A percentile compares a stretch with the other conserved stretches of the same genome.
Evolutionary conservation across 2,888 invertebrate genomes (phyloP).

Genomic region (Phania funesta): DNA sequence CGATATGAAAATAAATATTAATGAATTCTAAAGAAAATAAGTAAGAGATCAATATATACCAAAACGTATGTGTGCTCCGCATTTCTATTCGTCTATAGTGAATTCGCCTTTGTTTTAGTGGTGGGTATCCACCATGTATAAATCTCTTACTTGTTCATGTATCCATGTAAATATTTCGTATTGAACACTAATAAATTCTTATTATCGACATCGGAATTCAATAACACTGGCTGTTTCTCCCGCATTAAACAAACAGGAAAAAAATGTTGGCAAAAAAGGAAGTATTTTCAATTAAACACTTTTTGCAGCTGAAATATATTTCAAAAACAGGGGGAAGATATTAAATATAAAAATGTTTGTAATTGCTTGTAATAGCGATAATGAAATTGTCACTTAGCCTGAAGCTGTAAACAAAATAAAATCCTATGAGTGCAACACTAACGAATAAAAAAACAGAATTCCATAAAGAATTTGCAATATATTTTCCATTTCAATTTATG

Average conservation of each 20-base stretch:
- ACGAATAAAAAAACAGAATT: background rate
- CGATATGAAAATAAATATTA: too few relatives aligned
- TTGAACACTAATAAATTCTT: too few relatives aligned
- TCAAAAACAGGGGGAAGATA: slow-evolving; percentile 6
- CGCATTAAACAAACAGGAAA: slow-evolving; percentile 30
- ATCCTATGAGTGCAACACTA: background rate
- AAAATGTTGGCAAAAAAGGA: background rate
- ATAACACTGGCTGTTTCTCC: background rate
- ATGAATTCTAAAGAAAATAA: too few relatives aligned
- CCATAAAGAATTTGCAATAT: background rate
- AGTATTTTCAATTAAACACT: slow-evolving; percentile 49
- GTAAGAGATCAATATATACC: too few relatives aligned
- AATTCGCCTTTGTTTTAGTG: too few relatives aligned
- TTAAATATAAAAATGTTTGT: background rate
- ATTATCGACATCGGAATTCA: too few relatives aligned
- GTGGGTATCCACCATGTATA: too few relatives aligned
- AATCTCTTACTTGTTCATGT: too few relatives aligned
- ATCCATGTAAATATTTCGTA: too few relatives aligned
- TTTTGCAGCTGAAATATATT: slow-evolving; percentile 15
- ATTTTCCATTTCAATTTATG: background rate
- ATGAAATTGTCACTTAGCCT: slow-evolving; percentile 52
- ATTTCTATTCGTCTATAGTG: too few relatives aligned
- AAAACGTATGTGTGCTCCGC: too few relatives aligned
- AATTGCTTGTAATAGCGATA: slow-evolving; percentile 27
- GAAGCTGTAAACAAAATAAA: slow-evolving; percentile 11